These are phyloP conservation scores for Oreocharis arfaki DNA, from an alignment of 2,113 vertebrate species.

Conservation along the genomic window DNA sequence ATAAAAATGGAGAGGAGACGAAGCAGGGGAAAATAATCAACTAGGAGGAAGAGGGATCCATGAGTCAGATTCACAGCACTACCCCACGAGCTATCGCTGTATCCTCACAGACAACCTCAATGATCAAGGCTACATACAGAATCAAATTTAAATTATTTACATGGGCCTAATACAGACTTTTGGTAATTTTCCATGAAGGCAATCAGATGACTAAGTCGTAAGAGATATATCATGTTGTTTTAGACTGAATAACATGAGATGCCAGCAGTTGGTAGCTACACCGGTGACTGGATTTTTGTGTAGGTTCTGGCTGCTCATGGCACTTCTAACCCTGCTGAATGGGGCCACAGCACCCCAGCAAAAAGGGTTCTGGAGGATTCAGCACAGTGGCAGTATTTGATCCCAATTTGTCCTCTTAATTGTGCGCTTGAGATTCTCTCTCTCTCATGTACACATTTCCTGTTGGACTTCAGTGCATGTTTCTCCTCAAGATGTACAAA, in stretches of 20 bases:
- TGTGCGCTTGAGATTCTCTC: background rate
- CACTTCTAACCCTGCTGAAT: background rate
- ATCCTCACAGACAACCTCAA: background rate
- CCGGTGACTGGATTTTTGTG: background rate
- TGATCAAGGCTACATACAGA: background rate
- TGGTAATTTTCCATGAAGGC: background rate
- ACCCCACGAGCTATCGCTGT: background rate
- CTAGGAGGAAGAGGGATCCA: background rate
- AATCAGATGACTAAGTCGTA: background rate
- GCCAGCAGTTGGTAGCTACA: background rate
- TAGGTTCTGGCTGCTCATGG: background rate
- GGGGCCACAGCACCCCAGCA: background rate
- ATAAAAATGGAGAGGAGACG: background rate
- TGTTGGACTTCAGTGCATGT: rapidly evolving
- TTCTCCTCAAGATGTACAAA: background rate
- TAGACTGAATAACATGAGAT: background rate
- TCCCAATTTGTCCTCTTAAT: background rate
- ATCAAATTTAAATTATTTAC: background rate
- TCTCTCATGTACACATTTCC: background rate
- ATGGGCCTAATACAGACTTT: background rate
- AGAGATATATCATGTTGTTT: background rate
- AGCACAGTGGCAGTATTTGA: background rate
- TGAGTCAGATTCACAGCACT: background rate
- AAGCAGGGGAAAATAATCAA: background rate
- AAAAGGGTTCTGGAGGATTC: background rate